Percentiles rank a stretch among this genome's conserved stretches.
These are phyloP conservation scores for Drosophila rubida DNA, from an alignment of 2,888 invertebrate genomes.

Conservation along the genomic window DNA sequence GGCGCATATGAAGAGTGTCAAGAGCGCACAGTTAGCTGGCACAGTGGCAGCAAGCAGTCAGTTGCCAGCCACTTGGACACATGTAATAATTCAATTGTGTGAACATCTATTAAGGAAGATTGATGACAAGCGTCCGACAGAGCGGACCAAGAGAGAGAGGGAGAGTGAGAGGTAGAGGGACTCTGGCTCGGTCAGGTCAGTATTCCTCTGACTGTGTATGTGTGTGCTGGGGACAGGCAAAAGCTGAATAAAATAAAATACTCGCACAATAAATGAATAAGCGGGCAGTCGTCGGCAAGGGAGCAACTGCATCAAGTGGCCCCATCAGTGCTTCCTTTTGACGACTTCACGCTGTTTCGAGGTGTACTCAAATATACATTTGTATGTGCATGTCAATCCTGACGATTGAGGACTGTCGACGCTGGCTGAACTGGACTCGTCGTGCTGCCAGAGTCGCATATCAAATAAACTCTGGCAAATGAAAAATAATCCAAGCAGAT, in stretches of 20 bases:
- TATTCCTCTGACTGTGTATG: background rate
- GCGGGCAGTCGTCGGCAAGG: constrained; percentile 25
- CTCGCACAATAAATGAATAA: constrained; percentile 60
- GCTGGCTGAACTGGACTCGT: constrained; percentile 17
- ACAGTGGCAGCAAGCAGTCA: constrained; percentile 52
- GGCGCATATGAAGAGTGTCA: constrained; percentile 60
- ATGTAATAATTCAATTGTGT: constrained; percentile 83
- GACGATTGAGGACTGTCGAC: constrained; percentile 1
- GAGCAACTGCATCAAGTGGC: constrained; percentile 47
- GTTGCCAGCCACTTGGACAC: constrained; percentile 78
- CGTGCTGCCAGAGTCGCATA: constrained; percentile 50
- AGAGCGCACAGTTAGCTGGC: constrained; percentile 42
- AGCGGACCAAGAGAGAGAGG: no score
- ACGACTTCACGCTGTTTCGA: constrained; percentile 23
- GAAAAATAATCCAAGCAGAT: constrained; percentile 49
- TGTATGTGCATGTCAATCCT: constrained; percentile 12
- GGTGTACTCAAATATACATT: constrained; percentile 1
- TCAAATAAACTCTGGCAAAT: constrained; percentile 64
- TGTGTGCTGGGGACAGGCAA: constrained; percentile 1
- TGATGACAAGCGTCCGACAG: constrained; percentile 73
- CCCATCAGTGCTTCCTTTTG: constrained; percentile 43
- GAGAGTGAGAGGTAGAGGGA: no score
- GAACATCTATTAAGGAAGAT: constrained; percentile 83
- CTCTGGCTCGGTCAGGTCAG: no score
- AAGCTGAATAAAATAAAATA: constrained; percentile 28